Evolutionary conservation across 2,113 vertebrate genomes (phyloP).

Genomic region (Aegypius monachus): DNA sequence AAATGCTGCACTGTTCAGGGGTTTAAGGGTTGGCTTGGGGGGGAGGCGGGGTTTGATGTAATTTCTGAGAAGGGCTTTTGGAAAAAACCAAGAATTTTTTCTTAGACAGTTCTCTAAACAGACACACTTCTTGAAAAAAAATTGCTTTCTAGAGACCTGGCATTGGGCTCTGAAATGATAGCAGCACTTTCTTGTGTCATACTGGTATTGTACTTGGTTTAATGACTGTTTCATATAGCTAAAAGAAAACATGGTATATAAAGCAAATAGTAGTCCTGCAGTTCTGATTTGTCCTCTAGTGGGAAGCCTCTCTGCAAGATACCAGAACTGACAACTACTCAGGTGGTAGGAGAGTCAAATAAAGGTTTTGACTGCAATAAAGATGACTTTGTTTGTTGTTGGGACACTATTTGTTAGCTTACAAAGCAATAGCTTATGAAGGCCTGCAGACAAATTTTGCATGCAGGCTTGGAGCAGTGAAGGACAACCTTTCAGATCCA

Average conservation of each 20-base stretch:
- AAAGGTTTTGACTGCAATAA: not conserved
- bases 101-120: not conserved
- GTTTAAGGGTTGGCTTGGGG: not conserved
- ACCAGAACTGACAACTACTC: not conserved
- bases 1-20: not conserved
- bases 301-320: not conserved
- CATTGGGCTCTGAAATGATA: not conserved
- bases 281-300: not conserved
- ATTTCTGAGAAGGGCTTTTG: not conserved
- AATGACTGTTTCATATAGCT: not conserved
- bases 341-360: not conserved
- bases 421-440: not conserved
- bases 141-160: not conserved
- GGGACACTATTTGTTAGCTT: not conserved
- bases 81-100: not conserved
- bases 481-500: not conserved
- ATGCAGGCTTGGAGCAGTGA: not conserved
- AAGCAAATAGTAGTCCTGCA: not conserved
- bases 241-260: not conserved
- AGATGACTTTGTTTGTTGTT: not conserved
- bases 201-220: not conserved
- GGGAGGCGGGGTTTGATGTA: accelerated
- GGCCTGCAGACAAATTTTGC: not conserved
- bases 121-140: not conserved
- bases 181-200: not conserved